Conservation (phyloP, 2,888 invertebrate genomes). For the Kuschelorhynchus macadamiae region DNA sequence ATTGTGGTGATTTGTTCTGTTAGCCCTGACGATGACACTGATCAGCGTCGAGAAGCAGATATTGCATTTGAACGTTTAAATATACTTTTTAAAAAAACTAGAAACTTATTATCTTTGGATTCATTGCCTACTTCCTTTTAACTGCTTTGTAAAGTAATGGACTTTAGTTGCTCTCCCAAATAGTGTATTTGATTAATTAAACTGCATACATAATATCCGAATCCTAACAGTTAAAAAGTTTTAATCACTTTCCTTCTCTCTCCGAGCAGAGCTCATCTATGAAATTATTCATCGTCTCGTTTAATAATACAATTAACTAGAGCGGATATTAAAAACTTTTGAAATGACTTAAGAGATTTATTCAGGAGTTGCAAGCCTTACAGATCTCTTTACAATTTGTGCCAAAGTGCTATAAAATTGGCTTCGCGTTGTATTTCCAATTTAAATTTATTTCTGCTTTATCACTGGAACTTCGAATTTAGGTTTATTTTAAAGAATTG, state of each 20-base stretch:
- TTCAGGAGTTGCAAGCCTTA: slow-evolving; percentile 28
- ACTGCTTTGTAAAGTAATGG: too few species aligned
- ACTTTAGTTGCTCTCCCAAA: too few species aligned
- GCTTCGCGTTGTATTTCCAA: slow-evolving; percentile 28
- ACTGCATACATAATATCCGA: slow-evolving; percentile 11
- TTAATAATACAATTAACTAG: slow-evolving; percentile 33
- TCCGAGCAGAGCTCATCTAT: slow-evolving; percentile 4
- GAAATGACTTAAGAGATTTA: slow-evolving; percentile 37
- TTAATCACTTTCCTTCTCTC: slow-evolving; percentile 10
- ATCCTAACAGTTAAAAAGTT: slow-evolving; percentile 20
- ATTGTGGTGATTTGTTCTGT: too few species aligned
- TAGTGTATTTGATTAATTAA: too few species aligned
- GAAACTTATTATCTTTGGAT: too few species aligned
- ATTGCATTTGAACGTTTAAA: too few species aligned
- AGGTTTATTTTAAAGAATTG: too few species aligned
- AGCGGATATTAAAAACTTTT: slow-evolving; percentile 34
- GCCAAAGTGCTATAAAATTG: slow-evolving; percentile 37
- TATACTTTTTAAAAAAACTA: too few species aligned
- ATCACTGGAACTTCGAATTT: too few species aligned
- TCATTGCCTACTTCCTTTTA: too few species aligned
- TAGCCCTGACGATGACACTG: too few species aligned
- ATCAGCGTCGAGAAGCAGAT: too few species aligned
- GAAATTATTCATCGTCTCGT: slow-evolving; percentile 26
- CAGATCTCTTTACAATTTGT: slow-evolving; percentile 31
- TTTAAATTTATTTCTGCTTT: slow-evolving; percentile 24